Evolutionary conservation across 2,797 vertebrate genomes (phyloP).

Genomic region (Discoglossus pictus): DNA sequence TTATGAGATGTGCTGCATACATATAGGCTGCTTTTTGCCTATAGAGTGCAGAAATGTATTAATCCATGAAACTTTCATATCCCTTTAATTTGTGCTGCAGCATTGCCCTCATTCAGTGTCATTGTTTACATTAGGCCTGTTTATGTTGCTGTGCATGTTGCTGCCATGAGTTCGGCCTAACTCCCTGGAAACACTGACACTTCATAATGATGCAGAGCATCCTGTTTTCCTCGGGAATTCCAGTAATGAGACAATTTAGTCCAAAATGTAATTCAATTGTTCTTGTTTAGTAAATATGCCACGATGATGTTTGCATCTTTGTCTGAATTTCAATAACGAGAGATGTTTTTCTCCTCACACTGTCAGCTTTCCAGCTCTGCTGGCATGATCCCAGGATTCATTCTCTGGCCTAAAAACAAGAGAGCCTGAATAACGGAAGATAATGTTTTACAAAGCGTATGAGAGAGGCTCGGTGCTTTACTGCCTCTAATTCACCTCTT

Average conservation of each 20-base stretch:
- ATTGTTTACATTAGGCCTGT: no score
- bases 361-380: constrained; percentile 20
- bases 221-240: not conserved
- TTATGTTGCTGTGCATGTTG: no score
- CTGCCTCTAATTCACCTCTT: constrained; percentile 3
- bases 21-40: no score
- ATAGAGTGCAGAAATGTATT: no score
- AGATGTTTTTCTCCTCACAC: constrained; percentile 1
- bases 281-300: constrained; percentile 33
- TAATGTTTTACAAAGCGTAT: constrained; percentile 18
- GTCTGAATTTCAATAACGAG: constrained; percentile 29
- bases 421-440: constrained; percentile 1
- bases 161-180: no score
- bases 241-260: not conserved
- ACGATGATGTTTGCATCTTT: constrained; percentile 14
- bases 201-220: not conserved
- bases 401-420: constrained; percentile 32
- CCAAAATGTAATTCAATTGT: constrained; percentile 23
- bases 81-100: no score
- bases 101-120: no score
- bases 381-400: constrained; percentile 23
- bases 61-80: no score
- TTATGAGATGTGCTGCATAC: no score
- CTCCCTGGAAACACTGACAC: no score
- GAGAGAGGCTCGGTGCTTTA: not conserved